Conservation (phyloP, 1,140 invertebrate genomes). For the Kradibia gibbosae region DNA sequence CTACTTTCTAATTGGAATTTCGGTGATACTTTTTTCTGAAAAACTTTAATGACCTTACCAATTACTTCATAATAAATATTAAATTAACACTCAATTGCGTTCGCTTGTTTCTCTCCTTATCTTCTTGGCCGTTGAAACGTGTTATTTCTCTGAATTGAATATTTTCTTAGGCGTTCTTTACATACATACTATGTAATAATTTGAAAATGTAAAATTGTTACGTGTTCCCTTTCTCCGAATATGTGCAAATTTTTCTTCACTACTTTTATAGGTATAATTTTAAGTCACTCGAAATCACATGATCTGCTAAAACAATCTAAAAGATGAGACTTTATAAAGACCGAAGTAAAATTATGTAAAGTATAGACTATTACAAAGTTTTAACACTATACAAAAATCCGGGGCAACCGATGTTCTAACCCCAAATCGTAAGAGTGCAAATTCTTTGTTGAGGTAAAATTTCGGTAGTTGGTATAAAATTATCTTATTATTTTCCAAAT, state of each 20-base stretch:
- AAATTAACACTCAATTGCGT: neutral
- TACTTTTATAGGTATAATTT: constrained; percentile 14
- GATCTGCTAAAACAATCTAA: constrained; percentile 7
- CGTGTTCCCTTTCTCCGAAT: neutral
- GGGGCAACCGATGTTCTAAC: neutral
- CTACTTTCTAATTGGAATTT: neutral
- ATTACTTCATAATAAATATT: constrained; percentile 10
- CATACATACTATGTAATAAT: neutral
- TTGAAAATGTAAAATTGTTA: neutral
- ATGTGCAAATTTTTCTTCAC: neutral
- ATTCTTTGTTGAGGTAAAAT: neutral
- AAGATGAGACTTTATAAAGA: constrained; percentile 9
- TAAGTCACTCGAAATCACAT: neutral
- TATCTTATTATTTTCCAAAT: constrained; percentile 13
- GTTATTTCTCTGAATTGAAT: neutral
- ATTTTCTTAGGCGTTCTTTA: neutral
- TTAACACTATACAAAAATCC: neutral
- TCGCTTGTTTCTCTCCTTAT: neutral
- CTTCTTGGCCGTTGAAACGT: neutral
- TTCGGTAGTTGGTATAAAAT: constrained; percentile 25
- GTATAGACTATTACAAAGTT: constrained; percentile 39
- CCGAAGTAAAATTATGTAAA: constrained; percentile 28
- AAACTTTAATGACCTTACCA: neutral
- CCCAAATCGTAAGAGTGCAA: neutral
- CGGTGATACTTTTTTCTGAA: neutral